Conservation (phyloP, 2,797 vertebrate genomes). For the Gallirallus australis region DNA sequence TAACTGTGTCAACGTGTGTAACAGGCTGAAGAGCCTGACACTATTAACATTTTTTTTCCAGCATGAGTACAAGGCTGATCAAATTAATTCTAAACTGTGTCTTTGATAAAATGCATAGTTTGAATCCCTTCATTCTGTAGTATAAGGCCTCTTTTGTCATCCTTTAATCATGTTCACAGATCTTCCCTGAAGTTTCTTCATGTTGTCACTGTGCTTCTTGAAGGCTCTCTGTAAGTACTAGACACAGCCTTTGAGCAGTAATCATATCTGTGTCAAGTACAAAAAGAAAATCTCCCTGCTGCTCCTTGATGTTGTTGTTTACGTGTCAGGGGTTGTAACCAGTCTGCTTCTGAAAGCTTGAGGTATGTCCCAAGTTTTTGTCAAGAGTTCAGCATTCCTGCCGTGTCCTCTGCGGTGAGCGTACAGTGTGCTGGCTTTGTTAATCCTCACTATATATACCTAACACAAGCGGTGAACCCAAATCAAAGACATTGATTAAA, state of each 20-base stretch:
- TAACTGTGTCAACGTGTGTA: neutral
- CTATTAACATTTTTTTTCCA: neutral
- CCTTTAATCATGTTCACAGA: slow-evolving; percentile 32
- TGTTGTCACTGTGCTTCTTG: neutral
- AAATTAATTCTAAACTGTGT: slow-evolving; percentile 25
- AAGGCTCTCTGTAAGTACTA: neutral
- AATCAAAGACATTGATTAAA: neutral
- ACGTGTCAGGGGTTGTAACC: rapidly evolving
- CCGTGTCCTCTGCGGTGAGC: neutral
- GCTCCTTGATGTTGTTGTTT: neutral
- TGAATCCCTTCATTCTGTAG: slow-evolving; percentile 10
- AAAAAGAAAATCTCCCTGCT: neutral
- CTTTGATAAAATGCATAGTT: slow-evolving; percentile 48
- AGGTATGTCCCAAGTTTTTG: neutral
- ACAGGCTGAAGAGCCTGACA: neutral
- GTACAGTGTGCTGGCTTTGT: neutral
- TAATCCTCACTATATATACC: neutral
- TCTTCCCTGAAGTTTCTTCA: neutral
- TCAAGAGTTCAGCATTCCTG: neutral
- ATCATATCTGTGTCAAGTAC: neutral
- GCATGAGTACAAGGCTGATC: neutral
- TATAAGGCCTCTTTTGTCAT: slow-evolving; percentile 34
- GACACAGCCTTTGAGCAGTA: neutral
- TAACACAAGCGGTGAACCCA: neutral
- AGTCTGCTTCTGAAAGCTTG: neutral